Conservation (phyloP, 2,113 vertebrate genomes). For the Trogon melanurus region DNA sequence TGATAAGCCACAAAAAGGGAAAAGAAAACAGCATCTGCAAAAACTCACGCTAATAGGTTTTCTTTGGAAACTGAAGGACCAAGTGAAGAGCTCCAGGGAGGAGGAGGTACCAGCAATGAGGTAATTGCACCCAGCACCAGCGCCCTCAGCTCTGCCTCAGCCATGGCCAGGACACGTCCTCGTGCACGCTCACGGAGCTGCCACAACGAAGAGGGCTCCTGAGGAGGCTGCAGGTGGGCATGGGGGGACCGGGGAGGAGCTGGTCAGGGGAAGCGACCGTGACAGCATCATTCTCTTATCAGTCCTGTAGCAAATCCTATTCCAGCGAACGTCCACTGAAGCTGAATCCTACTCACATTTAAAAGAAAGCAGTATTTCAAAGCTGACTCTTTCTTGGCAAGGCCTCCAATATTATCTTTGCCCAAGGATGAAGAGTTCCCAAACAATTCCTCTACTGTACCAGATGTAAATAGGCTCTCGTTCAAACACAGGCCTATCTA, state of each 20-base stretch:
- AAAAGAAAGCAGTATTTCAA: not conserved
- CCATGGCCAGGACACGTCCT: not conserved
- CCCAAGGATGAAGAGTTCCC: not conserved
- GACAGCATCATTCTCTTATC: accelerated
- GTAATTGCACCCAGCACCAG: not conserved
- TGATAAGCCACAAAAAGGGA: not conserved
- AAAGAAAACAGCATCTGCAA: not conserved
- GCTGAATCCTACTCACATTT: not conserved
- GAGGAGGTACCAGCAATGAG: not conserved
- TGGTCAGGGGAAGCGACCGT: not conserved
- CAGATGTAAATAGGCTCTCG: not conserved
- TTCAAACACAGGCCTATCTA: not conserved
- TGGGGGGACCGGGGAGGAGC: too few species aligned
- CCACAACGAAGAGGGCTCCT: accelerated
- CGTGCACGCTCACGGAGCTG: not conserved
- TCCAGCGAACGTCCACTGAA: not conserved
- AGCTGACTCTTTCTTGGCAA: not conserved
- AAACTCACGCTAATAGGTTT: not conserved
- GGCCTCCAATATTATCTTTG: not conserved
- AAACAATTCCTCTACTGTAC: not conserved
- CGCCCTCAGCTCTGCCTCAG: not conserved
- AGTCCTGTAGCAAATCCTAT: not conserved
- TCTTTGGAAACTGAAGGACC: not conserved
- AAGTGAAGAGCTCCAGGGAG: not conserved
- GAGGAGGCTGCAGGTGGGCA: not conserved